A percentile compares a stretch with the other conserved stretches of the same genome.
Evolutionary conservation across 2,113 vertebrate species (phyloP).

Genomic region (Nipponia nippon): DNA sequence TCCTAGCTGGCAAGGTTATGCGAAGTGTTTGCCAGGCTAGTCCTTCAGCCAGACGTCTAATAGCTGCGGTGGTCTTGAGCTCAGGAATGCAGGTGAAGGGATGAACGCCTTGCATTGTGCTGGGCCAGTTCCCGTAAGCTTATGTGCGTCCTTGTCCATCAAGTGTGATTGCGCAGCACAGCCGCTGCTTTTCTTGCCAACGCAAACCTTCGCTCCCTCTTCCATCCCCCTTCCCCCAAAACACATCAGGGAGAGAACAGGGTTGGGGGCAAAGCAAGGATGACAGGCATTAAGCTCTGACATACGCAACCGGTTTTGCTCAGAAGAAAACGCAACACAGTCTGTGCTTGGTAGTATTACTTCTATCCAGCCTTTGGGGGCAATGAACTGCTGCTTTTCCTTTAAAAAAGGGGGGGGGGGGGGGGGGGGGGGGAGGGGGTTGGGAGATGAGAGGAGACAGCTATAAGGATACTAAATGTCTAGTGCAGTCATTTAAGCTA

Average conservation of each 20-base stretch:
- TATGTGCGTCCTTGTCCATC: rapidly evolving
- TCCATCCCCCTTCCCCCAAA: not conserved
- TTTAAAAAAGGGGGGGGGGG: not conserved
- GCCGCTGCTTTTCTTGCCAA: not conserved
- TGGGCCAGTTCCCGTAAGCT: not conserved
- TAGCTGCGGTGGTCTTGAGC: not conserved
- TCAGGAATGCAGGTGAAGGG: conserved; percentile 3
- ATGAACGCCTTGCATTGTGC: not conserved
- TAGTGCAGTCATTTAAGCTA: not conserved
- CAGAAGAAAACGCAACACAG: not conserved
- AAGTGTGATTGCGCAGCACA: not conserved
- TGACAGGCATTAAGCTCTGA: not conserved
- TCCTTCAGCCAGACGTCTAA: not conserved
- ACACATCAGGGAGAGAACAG: not conserved
- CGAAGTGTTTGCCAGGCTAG: not conserved
- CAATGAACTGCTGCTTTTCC: not conserved
- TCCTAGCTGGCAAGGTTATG: not conserved
- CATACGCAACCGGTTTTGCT: not conserved
- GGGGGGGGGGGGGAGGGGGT: no score
- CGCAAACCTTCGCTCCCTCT: not conserved
- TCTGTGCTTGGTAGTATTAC: not conserved
- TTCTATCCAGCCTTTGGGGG: not conserved
- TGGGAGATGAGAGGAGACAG: not conserved
- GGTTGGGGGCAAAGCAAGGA: not conserved
- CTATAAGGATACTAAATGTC: not conserved